A percentile compares a stretch with the other conserved stretches of the same genome.
Evolutionary conservation across 2,113 vertebrate species (phyloP).

Genomic region (Nycticorax nycticorax): DNA sequence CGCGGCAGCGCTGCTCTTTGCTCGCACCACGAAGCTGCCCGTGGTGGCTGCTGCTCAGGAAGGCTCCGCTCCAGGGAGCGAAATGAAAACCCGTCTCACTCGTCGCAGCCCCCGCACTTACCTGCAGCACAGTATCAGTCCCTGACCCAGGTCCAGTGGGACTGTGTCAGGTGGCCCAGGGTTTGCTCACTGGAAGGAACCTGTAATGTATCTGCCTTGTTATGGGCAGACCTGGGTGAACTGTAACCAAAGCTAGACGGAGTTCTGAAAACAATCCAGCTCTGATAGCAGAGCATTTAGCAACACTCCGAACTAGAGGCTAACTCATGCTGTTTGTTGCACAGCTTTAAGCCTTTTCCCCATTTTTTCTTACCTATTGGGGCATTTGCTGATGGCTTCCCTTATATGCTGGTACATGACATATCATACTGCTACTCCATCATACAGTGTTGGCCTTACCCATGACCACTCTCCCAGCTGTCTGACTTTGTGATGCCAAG

Average conservation of each 20-base stretch:
- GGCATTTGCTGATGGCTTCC: not conserved
- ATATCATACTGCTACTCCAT: not conserved
- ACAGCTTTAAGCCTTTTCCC: not conserved
- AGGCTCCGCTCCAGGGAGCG: accelerated
- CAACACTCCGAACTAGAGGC: not conserved
- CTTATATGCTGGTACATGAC: not conserved
- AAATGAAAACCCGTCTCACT: not conserved
- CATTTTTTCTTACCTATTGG: not conserved
- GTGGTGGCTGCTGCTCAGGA: not conserved
- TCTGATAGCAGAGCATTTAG: not conserved
- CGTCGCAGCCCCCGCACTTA: accelerated
- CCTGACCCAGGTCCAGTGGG: not conserved
- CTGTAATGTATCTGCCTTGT: not conserved
- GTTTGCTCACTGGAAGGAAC: not conserved
- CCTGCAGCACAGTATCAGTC: accelerated
- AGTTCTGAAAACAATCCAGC: not conserved
- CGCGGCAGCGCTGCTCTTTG: not conserved
- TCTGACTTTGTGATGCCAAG: not conserved
- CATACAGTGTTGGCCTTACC: not conserved
- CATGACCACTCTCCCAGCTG: not conserved
- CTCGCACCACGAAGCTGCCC: not conserved
- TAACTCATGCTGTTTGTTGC: not conserved
- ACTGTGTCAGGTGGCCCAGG: not conserved
- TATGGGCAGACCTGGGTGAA: not conserved
- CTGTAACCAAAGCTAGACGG: not conserved